Evolutionary conservation across 2,113 vertebrate genomes (phyloP).

Genomic region (Takifugu bimaculatus): DNA sequence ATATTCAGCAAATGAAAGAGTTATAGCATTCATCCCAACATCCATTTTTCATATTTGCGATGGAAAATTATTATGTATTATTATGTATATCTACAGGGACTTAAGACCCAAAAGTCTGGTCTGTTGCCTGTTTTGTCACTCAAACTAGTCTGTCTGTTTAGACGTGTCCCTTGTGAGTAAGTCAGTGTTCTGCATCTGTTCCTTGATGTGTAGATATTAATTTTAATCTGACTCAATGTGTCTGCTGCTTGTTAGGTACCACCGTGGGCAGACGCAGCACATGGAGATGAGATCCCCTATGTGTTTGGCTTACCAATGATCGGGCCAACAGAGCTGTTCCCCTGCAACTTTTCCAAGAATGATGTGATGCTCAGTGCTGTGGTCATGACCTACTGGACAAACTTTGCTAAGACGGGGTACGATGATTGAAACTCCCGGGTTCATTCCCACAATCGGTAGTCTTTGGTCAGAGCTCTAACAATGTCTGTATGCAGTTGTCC

Average conservation of each 20-base stretch:
- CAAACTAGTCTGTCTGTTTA: too few relatives aligned
- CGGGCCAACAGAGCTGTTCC: constrained; percentile 96
- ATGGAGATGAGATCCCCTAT: constrained; percentile 96
- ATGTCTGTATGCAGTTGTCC: too few relatives aligned
- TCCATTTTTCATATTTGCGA: too few relatives aligned
- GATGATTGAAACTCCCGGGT: constrained; percentile 17
- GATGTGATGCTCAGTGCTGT: constrained; percentile 98
- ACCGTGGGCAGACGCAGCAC: constrained; percentile 94
- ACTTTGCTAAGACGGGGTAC: constrained; percentile 98
- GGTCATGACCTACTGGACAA: constrained; percentile 99
- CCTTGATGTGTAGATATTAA: constrained; percentile 18
- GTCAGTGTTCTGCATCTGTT: constrained; percentile 18
- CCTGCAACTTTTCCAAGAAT: constrained; percentile 99
- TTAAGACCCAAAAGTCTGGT: background rate
- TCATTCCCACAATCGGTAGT: too few relatives aligned
- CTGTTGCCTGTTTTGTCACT: too few relatives aligned
- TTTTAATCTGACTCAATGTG: constrained; percentile 20
- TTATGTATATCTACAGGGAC: too few relatives aligned
- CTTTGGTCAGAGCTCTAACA: too few relatives aligned
- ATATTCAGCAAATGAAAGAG: too few relatives aligned
- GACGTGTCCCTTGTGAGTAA: too few relatives aligned
- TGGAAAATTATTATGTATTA: too few relatives aligned
- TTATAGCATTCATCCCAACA: too few relatives aligned
- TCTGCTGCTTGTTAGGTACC: constrained; percentile 76
- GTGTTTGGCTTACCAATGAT: constrained; percentile 97